Evolutionary conservation across 2,797 vertebrate genomes (phyloP).

Genomic region (Lerista edwardsae): DNA sequence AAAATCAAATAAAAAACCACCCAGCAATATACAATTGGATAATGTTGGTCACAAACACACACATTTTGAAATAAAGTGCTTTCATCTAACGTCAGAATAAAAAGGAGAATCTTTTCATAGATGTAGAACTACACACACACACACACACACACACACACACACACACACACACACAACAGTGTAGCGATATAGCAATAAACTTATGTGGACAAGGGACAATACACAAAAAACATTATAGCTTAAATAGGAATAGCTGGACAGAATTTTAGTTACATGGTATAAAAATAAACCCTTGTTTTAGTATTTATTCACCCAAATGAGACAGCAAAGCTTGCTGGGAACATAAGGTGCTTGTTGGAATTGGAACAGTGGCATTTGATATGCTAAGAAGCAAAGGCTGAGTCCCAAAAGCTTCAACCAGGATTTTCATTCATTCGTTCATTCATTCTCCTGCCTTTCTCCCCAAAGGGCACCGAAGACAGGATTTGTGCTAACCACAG

Average conservation of each 20-base stretch:
- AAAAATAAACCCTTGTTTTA: constrained; percentile 63
- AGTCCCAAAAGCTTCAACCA: no score
- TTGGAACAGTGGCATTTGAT: constrained; percentile 25
- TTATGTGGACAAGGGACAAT: constrained; percentile 44
- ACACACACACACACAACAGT: constrained; percentile 50
- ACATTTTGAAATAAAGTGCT: constrained; percentile 74
- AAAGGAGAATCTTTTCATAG: constrained; percentile 43
- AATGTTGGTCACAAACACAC: constrained; percentile 34
- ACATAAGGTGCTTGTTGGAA: constrained; percentile 63
- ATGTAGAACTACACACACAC: constrained; percentile 46
- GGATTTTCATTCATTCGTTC: no score
- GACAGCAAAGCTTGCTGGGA: not conserved
- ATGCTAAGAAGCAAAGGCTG: not conserved
- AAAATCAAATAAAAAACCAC: constrained; percentile 19
- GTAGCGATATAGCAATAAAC: constrained; percentile 42
- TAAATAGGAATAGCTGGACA: constrained; percentile 64
- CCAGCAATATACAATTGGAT: constrained; percentile 15
- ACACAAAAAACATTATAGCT: constrained; percentile 46
- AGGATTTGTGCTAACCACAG: no score
- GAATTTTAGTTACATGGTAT: constrained; percentile 51
- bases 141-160: constrained; percentile 41
- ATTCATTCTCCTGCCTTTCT: no score
- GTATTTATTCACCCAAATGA: constrained; percentile 16
- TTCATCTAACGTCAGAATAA: constrained; percentile 73
- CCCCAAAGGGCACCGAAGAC: no score